Base-by-base conservation (phyloP, 2,797 vertebrate genomes). In the Distichodus sexfasciatus region DNA sequence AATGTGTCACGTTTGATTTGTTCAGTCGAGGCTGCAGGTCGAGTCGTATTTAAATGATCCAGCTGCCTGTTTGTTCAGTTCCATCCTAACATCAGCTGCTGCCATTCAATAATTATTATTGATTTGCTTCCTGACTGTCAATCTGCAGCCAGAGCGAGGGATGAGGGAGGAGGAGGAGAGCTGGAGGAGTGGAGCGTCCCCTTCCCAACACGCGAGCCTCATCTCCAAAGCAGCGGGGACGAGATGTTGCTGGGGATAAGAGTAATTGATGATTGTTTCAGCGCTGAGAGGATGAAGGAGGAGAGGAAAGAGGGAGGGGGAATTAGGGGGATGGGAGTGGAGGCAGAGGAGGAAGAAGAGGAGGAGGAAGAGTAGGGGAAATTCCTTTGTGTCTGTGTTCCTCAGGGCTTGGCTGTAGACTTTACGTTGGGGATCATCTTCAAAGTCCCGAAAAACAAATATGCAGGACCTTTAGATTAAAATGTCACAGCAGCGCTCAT, bases 191-290 rank as follows among this genome's bases (percentile, higher is more conserved):
- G 94, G 92, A 94, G 93, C 91, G 91, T 92, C 91, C 90, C 81
- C 84, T 91, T 90, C 91, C 93, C 92, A 92, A 93, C 86, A 79
- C 90, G 91, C 89, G 93, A 93, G 89, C 92, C 92, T 92, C 90
- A 92, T 93, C 92, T 89, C 85, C 90, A 90, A 94, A 93, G 91
- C 91, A 94, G 93, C 92, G 89, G 87, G 88, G 88, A 92, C 91
- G 93, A 93, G 93, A 95, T 93, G 92, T 89, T 90, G 91, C 81
- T 76, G 85, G 91, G 90, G 93, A 95, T 94, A 93, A 93, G 90
- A 82, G 92, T 95, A 96, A 97, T 92, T 95, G 93, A 96, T 95
- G 92, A 94, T 94, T 95, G 92, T 94, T 96, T 96, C 91, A 93
- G 87, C 87, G 84, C 80, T 21, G 74, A 75, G 81, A 72, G 33